Percentiles rank a stretch among this genome's conserved stretches.
Conservation (phyloP, 2,113 vertebrate genomes). For the Aegotheles bennettii region DNA sequence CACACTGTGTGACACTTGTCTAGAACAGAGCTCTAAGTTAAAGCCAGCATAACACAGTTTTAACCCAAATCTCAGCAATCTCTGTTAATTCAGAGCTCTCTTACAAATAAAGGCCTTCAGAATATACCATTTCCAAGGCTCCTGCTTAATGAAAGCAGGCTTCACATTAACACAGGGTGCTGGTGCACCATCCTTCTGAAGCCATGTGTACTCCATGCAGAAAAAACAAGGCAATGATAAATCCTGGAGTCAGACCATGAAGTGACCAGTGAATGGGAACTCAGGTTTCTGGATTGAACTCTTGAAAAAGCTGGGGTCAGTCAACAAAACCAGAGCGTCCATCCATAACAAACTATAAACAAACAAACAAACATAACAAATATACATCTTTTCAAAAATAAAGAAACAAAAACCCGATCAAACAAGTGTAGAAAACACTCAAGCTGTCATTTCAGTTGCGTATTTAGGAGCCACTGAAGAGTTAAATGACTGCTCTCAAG, state of each 20-base stretch:
- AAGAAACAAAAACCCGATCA: neutral
- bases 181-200: constrained; percentile 13
- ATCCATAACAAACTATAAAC: constrained; percentile 23
- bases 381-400: neutral
- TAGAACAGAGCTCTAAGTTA: neutral
- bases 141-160: neutral
- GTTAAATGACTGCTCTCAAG: constrained; percentile 12
- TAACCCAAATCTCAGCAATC: neutral
- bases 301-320: constrained; percentile 37
- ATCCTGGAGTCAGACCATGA: neutral
- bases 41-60: neutral
- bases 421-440: constrained; percentile 48
- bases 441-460: constrained; percentile 31
- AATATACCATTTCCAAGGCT: neutral
- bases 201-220: neutral
- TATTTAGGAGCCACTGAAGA: constrained; percentile 42
- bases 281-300: neutral
- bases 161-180: neutral
- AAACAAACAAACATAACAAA: constrained; percentile 8
- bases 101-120: neutral
- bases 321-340: neutral
- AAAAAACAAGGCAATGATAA: constrained; percentile 11
- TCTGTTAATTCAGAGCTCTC: neutral
- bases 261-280: neutral
- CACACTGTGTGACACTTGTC: neutral